phyloP scores from a whole-genome alignment of 2,888 invertebrate genomes.

The Sinopyrophorus schimmeli region DNA sequence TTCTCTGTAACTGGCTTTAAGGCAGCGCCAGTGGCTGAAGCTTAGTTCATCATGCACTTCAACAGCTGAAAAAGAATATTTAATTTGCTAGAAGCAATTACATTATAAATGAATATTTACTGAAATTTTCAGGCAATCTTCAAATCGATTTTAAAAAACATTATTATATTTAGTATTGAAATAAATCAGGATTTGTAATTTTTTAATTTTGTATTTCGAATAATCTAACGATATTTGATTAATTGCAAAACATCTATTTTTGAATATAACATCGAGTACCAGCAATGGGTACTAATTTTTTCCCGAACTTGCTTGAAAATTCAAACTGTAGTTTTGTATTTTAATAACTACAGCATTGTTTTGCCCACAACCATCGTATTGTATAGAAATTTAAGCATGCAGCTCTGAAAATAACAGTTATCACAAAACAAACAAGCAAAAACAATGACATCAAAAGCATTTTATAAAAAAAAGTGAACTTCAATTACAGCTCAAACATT shows the following conservation, averaged over 20 bases:
- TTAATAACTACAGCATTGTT: constrained; percentile 31
- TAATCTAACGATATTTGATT: no score
- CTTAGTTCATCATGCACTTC: constrained; percentile 44
- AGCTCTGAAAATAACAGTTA: constrained; percentile 32
- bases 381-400: constrained; percentile 33
- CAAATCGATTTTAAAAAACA: not conserved
- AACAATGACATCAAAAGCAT: constrained; percentile 36
- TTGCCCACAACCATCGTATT: constrained; percentile 38
- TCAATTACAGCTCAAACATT: constrained; percentile 49
- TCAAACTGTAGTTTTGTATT: constrained; percentile 27
- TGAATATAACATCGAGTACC: no score
- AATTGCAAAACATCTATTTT: no score
- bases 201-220: no score
- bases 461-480: constrained; percentile 40
- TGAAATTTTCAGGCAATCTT: constrained; percentile 7
- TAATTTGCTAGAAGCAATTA: constrained; percentile 23
- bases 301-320: constrained; percentile 27
- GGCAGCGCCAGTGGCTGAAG: constrained; percentile 44
- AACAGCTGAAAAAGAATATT: constrained; percentile 43
- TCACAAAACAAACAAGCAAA: no score
- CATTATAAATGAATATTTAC: constrained; percentile 1
- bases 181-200: no score
- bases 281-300: no score
- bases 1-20: constrained; percentile 38
- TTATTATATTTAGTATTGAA: not conserved